Percentiles rank a stretch among this genome's conserved stretches.
Evolutionary conservation across 35 echinoderm and acorn worm genomes (phyloP).

Genomic region (Ophiothrix spiculata): DNA sequence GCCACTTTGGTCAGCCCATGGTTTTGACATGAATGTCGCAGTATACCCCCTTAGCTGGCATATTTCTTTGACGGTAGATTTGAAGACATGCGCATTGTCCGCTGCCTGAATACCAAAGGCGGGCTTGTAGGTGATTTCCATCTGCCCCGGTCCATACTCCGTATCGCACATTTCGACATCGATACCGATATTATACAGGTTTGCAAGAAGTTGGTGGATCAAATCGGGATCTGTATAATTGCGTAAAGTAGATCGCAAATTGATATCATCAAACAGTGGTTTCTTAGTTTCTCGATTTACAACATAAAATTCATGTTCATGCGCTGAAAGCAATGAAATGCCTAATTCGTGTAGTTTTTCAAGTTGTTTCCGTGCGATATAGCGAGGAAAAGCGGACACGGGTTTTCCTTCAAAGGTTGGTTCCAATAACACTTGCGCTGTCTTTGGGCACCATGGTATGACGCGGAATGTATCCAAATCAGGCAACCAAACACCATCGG

Average conservation of each 20-base stretch:
- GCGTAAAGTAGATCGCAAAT: conserved; percentile 45
- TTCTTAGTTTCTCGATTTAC: conserved; percentile 48
- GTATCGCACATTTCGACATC: conserved; percentile 53
- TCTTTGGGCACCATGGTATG: conserved; percentile 57
- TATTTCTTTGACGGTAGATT: conserved; percentile 71
- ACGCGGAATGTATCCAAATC: conserved; percentile 69
- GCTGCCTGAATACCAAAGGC: conserved; percentile 59
- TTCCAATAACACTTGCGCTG: conserved; percentile 41
- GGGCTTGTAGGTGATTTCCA: conserved; percentile 71
- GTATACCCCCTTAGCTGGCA: conserved; percentile 50
- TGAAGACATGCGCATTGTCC: conserved; percentile 62
- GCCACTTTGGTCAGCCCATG: conserved; percentile 38
- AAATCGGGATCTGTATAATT: conserved; percentile 47
- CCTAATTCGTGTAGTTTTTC: conserved; percentile 39
- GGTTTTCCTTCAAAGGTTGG: conserved; percentile 14
- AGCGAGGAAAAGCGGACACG: conserved; percentile 43
- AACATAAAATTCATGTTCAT: conserved; percentile 84
- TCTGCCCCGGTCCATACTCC: conserved; percentile 41
- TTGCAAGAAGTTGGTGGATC: conserved; percentile 27
- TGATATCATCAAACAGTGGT: conserved; percentile 40
- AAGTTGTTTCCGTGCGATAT: conserved; percentile 56
- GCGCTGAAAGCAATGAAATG: conserved; percentile 32
- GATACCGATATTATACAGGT: conserved; percentile 40
- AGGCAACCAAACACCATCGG: conserved; percentile 55
- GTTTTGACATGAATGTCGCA: conserved; percentile 75